Percentiles rank a stretch among this genome's conserved stretches.
These are phyloP conservation scores for Enteromius trimaculatus DNA, from an alignment of 2,797 vertebrate species.

Conservation along the genomic window DNA sequence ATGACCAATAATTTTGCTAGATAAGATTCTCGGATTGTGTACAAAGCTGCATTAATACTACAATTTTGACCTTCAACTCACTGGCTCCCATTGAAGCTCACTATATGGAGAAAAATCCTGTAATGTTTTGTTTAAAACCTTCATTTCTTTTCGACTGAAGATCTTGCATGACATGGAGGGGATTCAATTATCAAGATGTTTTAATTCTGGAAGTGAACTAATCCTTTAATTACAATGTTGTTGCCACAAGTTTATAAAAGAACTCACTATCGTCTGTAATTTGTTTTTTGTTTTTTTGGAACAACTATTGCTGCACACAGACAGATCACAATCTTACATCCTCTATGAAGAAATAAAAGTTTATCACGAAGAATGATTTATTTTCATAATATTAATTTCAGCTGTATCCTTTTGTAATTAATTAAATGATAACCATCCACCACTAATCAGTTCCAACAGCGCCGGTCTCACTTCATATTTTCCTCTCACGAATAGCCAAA, in stretches of 20 bases:
- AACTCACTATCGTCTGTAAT: neutral
- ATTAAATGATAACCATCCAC: constrained; percentile 7
- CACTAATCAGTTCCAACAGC: neutral
- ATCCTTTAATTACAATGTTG: neutral
- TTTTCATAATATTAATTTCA: constrained; percentile 11
- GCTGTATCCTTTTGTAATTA: constrained; percentile 4
- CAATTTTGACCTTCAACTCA: neutral
- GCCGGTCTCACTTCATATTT: neutral
- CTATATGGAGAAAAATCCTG: neutral
- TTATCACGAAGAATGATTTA: neutral
- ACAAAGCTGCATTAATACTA: neutral
- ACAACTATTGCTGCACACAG: neutral
- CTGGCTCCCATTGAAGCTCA: neutral
- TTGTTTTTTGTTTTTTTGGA: neutral
- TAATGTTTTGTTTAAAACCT: neutral
- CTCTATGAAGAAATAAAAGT: neutral
- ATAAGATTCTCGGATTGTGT: neutral
- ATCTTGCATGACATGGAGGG: neutral
- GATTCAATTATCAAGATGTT: neutral
- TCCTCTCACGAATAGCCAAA: constrained; percentile 32
- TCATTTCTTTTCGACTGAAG: neutral
- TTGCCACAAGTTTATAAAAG: neutral
- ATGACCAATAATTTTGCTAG: neutral
- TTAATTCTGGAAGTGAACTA: neutral
- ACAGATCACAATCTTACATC: neutral